Base-by-base conservation (phyloP, 1,140 invertebrate species). In the Cyphomyrmex costatus region DNA sequence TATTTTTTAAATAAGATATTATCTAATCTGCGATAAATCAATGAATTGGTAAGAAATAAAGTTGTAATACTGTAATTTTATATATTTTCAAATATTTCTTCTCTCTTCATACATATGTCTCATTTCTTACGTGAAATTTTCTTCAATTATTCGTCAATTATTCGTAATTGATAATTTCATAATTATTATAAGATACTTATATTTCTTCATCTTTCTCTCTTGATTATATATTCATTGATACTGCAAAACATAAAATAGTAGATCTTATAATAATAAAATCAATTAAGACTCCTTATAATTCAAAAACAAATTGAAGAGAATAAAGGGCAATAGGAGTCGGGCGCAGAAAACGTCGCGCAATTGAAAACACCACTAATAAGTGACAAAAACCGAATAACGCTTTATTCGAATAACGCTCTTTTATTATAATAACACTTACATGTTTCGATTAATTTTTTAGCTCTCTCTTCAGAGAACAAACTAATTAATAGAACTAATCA, bases 131-230 rank as follows among this genome's bases (percentile, higher is more conserved):
- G 30, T 30, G 56, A 24, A 24, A 21, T 58, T 65, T 65, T 19
- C 16, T 63, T 65, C 27, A 65, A 33, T 65, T 65, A 65, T 63
- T 63, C 16, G 1, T 63, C n/a, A n/a, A n/a, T n/a, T n/a, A n/a
- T n/a, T n/a, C n/a, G n/a, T n/a, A 61, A 63, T 65, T 65, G 3
- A 33, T 65, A 33, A 65, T 6, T 61, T 7, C 3, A 33, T 33
- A n/a, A 65, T 16, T n/a, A 36, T 61, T 65, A 65, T n/a, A 65
- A 65, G 3, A 65, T 42, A 42, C 8, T 2, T 33, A 61, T 27
- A 61, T 27, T 63, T 2, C 33, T 66, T 66, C 63, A 2, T 66
- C n/a, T 42, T 42, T 30, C n/a, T 66, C 19, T 42, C 36, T 42
- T 42, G 36, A 10, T 42, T 42, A 36, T n/a, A 33, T 65, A 1